Evolutionary conservation across 2,888 invertebrate species (phyloP), one percentile per base, ranked within the genome.

Genomic region (Quadriops clusia): DNA sequence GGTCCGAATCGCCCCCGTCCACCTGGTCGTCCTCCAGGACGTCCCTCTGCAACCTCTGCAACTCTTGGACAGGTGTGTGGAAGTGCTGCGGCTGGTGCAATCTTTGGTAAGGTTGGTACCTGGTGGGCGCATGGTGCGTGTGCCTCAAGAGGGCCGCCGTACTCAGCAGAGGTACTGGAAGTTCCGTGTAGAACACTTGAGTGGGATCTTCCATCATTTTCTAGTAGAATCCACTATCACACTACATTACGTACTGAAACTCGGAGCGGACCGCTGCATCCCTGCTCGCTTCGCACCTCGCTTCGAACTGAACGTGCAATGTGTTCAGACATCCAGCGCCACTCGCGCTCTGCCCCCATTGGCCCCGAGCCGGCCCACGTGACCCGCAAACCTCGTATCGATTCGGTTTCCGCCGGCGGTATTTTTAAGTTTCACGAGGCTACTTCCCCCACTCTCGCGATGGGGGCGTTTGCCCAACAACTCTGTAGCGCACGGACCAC

Each of bases 351-450:
- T 23, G 17, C 28, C 13, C 33, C 26, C 35, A 61, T 65, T 65
- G 65, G 65, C 38, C 40, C 43, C 36, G 38, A 39, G 36, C 45
- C 46, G 42, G 63, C 49, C 53, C 73, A 74, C 75, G 75, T 77
- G 77, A 73, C 66, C 44, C 37, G 42, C 47, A 49, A 54, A 56
- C 53, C 68, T 70, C 70, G 70, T 77, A 77, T 78, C 74, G 77
- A 77, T 78, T 77, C 76, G 74, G 72, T 72, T 69, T 70, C 71
- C 69, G 69, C 74, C 76, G 77, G 77, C 77, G 77, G 77, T 75
- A 77, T 77, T 78, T 77, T 77, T 77, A 77, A 77, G 71, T 77
- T 76, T 61, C 50, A 50, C 50, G 51, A 50, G 56, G 51, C 46
- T 47, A 49, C 32, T 36, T 39, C 44, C n/a, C n/a, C n/a, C n/a